Evolutionary conservation across 1,140 invertebrate species (phyloP), one percentile per base, ranked within the genome.

Genomic region (Episyrphus balteatus): DNA sequence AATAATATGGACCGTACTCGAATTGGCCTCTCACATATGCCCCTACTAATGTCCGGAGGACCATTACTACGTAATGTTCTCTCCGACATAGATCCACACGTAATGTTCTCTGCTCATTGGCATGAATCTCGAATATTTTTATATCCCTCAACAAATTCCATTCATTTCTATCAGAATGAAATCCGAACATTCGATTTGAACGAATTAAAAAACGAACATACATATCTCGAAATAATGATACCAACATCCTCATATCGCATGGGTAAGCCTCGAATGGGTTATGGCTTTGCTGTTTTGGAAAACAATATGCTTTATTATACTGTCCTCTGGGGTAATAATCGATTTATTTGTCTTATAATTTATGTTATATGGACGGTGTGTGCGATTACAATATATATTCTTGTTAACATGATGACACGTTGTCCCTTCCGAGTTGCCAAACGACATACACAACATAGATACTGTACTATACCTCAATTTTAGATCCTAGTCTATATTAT

Each of bases 201-300:
- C 39, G 56, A 59, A 13, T 49, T 76, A 2, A 54, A 62, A 2
- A 56, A 69, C 49, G 60, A 68, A 21, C 68, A 73, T 40, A 70
- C 73, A 51, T 69, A 84, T 52, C 79, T 88, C 61, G 92, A 97
- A 73, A 78, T 96, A 36, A 78, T 85, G 66, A 84, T 93, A 46
- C 92, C 92, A 3, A 93, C 92, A 1, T 93, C 87, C 69, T 94
- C 90, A 6, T 97, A 97, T 68, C 77, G 92, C 60, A 96, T 96
- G 92, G 92, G 92, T 2, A 84, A 82, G 17, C 55, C 60, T 10
- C 73, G 84, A 50, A 89, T 92, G 65, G 92, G 90, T 14, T 93
- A 84, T 71, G 89, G 88, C 34, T 80, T 81, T 51, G 85, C 84
- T 6, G 71, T 88, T 45, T 74, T 94, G 49, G 63, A 66, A 42